Base-by-base conservation (phyloP, 2,888 invertebrate genomes). In the Cryptocephalus moraei region DNA sequence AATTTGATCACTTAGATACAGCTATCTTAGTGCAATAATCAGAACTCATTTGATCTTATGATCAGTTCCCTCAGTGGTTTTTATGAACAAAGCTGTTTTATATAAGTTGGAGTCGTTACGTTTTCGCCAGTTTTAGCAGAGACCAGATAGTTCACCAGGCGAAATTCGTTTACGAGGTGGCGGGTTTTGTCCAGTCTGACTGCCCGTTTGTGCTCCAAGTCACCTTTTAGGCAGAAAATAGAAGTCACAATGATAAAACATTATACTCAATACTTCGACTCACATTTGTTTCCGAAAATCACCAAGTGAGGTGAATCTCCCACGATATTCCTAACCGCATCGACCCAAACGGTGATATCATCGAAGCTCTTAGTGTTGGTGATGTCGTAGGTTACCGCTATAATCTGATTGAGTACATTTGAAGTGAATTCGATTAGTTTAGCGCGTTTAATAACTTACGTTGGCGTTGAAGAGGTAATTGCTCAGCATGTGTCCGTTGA, bases 381-480 rank as follows among this genome's bases (percentile, higher is more conserved):
- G 45, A 92, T 80, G 65, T 92, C 91, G 65, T 90, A 91, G 0
- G 90, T 85, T 53, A 91, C 73, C 45, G 91, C 66, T 45, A 90
- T 77, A 44, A 86, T 79, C 89, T 86, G 67, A 56, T 40, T 11
- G 4, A 12, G 11, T n/a, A 13, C 4, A 12, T 40, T 12, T 4
- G 14, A 40, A 40, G 6, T 6, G 6, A 22, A 22, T 22, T 6
- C 6, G 22, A 22, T 22, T 6, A 4, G 22, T 22, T 22, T 6
- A n/a, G 22, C 2, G 6, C 22, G 22, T 22, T 11, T 33, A 12
- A 39, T 11, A 10, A 45, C 78, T 75, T 71, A 85, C 86, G 69
- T 89, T 78, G 43, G 82, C 78, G 42, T 76, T 79, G 60, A 79
- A 84, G 42, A 85, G 67, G 61, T 85, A 86, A 68, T 84, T 84